These are phyloP conservation scores for Mormyrus lacerda DNA, from an alignment of 2,113 vertebrate genomes.

Conservation along the genomic window DNA sequence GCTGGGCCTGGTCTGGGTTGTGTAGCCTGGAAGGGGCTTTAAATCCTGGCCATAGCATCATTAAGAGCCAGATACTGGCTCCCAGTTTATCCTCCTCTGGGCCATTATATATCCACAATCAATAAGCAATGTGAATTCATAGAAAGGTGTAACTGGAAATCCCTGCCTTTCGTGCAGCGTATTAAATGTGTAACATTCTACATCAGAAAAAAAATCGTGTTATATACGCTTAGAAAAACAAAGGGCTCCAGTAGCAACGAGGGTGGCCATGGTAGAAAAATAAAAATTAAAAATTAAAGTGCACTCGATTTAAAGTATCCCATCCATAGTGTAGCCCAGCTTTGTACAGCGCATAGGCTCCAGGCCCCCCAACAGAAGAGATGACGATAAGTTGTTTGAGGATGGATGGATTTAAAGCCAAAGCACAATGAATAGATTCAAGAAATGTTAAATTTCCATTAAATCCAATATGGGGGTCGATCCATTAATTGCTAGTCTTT, in stretches of 20 bases:
- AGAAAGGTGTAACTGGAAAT: neutral
- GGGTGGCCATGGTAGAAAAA: neutral
- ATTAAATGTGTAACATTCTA: neutral
- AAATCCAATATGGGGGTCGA: neutral
- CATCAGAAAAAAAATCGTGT: neutral
- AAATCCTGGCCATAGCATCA: neutral
- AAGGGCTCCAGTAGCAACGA: neutral
- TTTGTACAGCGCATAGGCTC: neutral
- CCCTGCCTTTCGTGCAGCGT: neutral
- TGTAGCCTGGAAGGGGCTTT: neutral
- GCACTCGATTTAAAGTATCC: neutral
- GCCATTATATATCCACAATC: neutral
- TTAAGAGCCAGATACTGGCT: neutral
- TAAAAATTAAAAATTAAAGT: neutral
- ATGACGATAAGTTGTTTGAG: neutral
- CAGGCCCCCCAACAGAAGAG: neutral
- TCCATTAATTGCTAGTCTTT: neutral
- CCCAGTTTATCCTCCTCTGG: neutral
- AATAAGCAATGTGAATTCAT: neutral
- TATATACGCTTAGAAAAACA: neutral
- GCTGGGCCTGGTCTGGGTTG: neutral
- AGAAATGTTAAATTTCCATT: neutral
- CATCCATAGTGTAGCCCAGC: neutral
- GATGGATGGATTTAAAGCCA: neutral
- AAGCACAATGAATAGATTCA: neutral